Evolutionary conservation across 2,113 vertebrate species (phyloP), one percentile per base, ranked within the genome.

Genomic region (Oxyruncus cristatus): DNA sequence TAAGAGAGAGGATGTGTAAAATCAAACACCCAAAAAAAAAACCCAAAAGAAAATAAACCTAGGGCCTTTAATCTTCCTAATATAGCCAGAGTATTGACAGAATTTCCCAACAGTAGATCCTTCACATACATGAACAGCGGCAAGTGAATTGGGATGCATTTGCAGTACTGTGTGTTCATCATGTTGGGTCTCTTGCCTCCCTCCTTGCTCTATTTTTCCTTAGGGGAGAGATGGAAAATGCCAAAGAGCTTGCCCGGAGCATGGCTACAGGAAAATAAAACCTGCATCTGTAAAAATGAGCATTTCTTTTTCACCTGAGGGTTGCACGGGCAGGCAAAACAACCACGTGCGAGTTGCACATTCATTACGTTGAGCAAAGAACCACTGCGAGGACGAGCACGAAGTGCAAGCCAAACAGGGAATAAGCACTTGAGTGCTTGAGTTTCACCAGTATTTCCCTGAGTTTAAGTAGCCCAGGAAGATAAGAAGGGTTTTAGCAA

Each of bases 201-300:
- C n/a, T 81, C 73, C 79, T 83, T 3, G 2, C 67, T 92, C 52
- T 81, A 2, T 56, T 92, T 95, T 91, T 84, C 83, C 89, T 87
- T 89, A 87, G 47, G 68, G 73, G 52, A 91, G 89, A 85, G 52
- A 84, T 49, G 44, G 75, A 94, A 90, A 92, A 95, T 78, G 89
- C 82, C 92, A 91, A 95, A 97, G 85, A 95, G 72, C 44, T 96
- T 95, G 80, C 88, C 90, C 0, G 21, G 21, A 93, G 85, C 90
- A 68, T 88, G 52, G 93, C 79, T 95, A 92, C 65, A 68, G 96
- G 90, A 96, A 90, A 95, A 86, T 84, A 94, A 93, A 82, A 65
- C 72, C 79, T 37, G 23, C 55, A 62, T 55, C 79, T 84, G 46
- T 92, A 77, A 92, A 91, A 88, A 90, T 11, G 53, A 83, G 46